Base-by-base conservation (phyloP, 1,140 invertebrate species). In the Neuroterus valhalla region DNA sequence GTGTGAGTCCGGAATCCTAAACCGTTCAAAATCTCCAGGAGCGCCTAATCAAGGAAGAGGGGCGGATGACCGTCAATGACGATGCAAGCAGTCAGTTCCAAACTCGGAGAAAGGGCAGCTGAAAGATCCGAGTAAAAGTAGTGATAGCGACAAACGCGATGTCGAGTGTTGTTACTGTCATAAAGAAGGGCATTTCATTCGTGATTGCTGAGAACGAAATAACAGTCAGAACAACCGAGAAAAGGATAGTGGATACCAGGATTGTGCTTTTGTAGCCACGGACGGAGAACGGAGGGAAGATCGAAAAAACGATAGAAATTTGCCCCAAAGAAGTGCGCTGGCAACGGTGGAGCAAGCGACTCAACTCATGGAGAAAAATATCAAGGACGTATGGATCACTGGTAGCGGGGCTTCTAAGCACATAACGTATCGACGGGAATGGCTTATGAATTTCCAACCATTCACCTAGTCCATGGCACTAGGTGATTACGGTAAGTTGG, bases 161-260 rank as follows among this genome's bases (percentile, higher is more conserved):
- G 44, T 78, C 12, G 42, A 66, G 43, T 80, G 77, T 42, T 80
- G 17, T 62, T 43, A 23, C 12, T 82, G 81, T 71, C 66, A 76
- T 0, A 19, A 68, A 38, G 72, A 68, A 26, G 81, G 78, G 14
- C 78, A 80, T 48, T 74, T 71, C 12, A 73, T 75, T 11, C 66
- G 73, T 14, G 45, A 75, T n/a, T 79, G 76, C 55, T 38, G 12
- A 14, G 31, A 44, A 17, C 26, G 42, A 14, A 55, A n/a, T n/a
- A 48, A 69, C 21, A 72, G 42, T 31, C 70, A 46, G 45, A 68
- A 14, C 44, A 62, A 72, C 19, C 31, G 43, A 66, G 66, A 19
- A 44, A 72, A 66, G 26, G 19, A 42, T 2, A 52, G 31, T 66
- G 12, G 46, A 26, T 19, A 14, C 17, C 45, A 66, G 14, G 31